Percentiles rank a stretch among this genome's conserved stretches.
Conservation (phyloP, 2,888 invertebrate species). For the Parnassius smintheus region DNA sequence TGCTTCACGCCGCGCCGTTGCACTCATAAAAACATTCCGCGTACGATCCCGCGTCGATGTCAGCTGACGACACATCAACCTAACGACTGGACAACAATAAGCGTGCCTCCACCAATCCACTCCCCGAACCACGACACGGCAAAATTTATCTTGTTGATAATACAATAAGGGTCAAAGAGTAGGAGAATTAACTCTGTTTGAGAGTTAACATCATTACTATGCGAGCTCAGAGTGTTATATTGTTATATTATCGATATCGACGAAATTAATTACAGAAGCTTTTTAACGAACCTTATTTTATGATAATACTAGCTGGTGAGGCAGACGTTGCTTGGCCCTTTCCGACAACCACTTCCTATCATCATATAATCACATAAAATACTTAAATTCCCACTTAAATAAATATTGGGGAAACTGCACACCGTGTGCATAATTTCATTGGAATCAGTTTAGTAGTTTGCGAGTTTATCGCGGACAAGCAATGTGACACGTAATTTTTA, state of each 20-base stretch:
- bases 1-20: neutral
- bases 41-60: conserved; percentile 12
- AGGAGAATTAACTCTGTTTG: conserved; percentile 39
- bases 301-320: too few relatives aligned
- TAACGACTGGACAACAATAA: conserved; percentile 12
- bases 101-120: conserved; percentile 15
- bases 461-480: too few relatives aligned
- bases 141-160: conserved; percentile 23
- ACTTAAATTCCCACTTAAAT: too few relatives aligned
- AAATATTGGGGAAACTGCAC: too few relatives aligned
- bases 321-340: too few relatives aligned
- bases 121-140: neutral
- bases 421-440: too few relatives aligned
- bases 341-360: too few relatives aligned
- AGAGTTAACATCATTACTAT: conserved; percentile 54
- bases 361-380: too few relatives aligned
- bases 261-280: neutral
- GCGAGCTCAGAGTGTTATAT: conserved; percentile 51
- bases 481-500: too few relatives aligned
- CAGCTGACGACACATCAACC: conserved; percentile 21
- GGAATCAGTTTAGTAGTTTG: too few relatives aligned
- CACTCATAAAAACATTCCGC: conserved; percentile 24
- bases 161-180: conserved; percentile 39
- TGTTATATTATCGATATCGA: conserved; percentile 43
- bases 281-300: too few relatives aligned